phyloP scores from a whole-genome alignment of 2,888 invertebrate genomes.

The Halocaridina rubra region DNA sequence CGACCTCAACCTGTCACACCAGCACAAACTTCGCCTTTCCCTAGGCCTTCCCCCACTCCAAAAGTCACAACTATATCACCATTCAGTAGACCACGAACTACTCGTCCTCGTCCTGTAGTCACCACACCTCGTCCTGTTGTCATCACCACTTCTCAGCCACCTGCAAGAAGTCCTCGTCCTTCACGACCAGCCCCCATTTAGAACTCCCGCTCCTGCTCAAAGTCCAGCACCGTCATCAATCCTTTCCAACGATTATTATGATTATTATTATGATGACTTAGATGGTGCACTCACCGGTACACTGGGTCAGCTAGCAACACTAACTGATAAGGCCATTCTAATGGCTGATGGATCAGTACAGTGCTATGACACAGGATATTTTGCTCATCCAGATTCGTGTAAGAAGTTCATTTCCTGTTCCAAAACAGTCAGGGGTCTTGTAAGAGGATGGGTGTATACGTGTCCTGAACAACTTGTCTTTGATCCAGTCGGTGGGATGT shows the following conservation, averaged over 20 bases:
- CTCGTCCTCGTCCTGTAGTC: constrained; percentile 62
- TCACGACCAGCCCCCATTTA: constrained; percentile 9
- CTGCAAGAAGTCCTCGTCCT: neutral
- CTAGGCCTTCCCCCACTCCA: neutral
- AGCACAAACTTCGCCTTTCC: neutral
- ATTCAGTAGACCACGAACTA: neutral
- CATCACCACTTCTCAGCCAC: constrained; percentile 66
- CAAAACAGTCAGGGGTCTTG: constrained; percentile 77
- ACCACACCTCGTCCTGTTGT: constrained; percentile 65
- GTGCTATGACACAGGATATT: constrained; percentile 90
- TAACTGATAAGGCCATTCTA: constrained; percentile 66
- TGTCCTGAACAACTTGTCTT: constrained; percentile 88
- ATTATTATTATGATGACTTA: constrained; percentile 71
- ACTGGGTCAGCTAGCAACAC: constrained; percentile 55
- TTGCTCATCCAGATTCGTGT: constrained; percentile 90
- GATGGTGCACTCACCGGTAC: constrained; percentile 71
- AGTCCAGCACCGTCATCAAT: constrained; percentile 8
- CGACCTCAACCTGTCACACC: constrained; percentile 44
- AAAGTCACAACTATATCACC: too few relatives aligned
- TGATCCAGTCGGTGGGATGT: constrained; percentile 90
- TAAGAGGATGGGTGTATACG: constrained; percentile 88
- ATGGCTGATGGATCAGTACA: constrained; percentile 81
- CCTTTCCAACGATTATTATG: constrained; percentile 78
- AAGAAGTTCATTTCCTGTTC: constrained; percentile 93
- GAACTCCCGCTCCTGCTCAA: neutral